A percentile compares a stretch with the other conserved stretches of the same genome.
These are phyloP conservation scores for Papilio protenor DNA, from an alignment of 2,888 invertebrate species.

Conservation along the genomic window DNA sequence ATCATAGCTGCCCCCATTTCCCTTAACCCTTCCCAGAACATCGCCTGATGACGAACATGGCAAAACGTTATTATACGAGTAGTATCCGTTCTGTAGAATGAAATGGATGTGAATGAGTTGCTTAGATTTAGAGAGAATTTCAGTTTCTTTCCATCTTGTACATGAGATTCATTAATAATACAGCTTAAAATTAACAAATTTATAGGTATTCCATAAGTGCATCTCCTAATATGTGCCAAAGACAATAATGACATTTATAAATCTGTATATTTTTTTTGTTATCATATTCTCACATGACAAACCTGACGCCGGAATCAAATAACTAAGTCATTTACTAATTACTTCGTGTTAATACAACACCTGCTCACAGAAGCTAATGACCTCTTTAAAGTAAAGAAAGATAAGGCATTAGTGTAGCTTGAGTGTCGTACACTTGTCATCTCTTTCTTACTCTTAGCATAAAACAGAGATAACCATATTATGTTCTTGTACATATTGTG, in stretches of 20 bases:
- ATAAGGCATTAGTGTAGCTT: conserved; percentile 38
- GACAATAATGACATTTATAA: not conserved
- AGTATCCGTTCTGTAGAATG: not conserved
- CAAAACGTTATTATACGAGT: no score
- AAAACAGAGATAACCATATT: not conserved
- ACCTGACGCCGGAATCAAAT: not conserved
- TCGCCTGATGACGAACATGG: no score
- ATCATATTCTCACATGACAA: not conserved
- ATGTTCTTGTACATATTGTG: not conserved
- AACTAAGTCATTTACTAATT: conserved; percentile 19
- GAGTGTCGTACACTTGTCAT: not conserved
- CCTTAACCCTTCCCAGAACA: no score
- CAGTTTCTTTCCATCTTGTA: not conserved
- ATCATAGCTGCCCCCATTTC: no score
- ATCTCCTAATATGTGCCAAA: no score
- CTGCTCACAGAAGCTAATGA: conserved; percentile 24
- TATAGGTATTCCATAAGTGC: no score
- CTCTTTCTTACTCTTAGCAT: not conserved
- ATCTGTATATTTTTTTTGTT: not conserved
- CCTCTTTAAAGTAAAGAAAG: not conserved
- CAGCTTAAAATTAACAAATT: no score
- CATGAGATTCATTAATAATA: no score
- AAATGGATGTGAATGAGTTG: not conserved
- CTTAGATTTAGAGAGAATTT: not conserved
- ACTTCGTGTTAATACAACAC: conserved; percentile 13